Evolutionary conservation across 2,113 vertebrate species (phyloP), one percentile per base, ranked within the genome.

Genomic region (Thunnus thynnus): DNA sequence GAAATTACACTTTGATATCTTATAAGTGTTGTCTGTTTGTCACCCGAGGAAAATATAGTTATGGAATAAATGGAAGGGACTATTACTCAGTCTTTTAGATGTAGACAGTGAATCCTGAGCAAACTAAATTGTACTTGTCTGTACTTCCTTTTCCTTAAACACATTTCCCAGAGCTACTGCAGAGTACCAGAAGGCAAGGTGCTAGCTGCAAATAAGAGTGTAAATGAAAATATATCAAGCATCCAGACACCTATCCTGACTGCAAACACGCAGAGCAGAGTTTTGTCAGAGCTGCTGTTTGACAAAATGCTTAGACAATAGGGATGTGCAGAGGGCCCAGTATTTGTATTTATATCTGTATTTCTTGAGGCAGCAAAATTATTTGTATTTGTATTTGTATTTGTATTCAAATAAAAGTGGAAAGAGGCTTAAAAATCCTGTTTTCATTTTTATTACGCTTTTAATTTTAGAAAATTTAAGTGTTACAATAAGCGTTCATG

Each of bases 1-100:
- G 16, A 47, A 51, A 79, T 75, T 2, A 51, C 55, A 80, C 36
- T 58, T 71, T 69, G 20, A 13, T 58, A 51, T 84, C 70, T 72
- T 79, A 48, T 81, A 55, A 30, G 44, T 69, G 13, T 61, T 55
- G 52, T 68, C 32, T 20, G 18, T 76, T 13, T 58, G 66, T 85
- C 50, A 80, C 36, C 41, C 68, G 36, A 61, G 62, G 30, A 81
- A 83, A 76, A 46, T 18, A 20, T 1, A 32, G n/a, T 18, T 79
- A 18, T 8, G 72, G 66, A 76, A 68, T 41, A 56, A 63, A 56
- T 46, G 16, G 65, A 75, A n/a, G 11, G 22, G 36, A 5, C n/a
- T 12, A n/a, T 55, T 70, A 63, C 32, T 62, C 36, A 41, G 36
- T 41, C 2, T 55, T 56, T 11, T 25, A 60, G 46, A 77, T 52